phyloP scores from a whole-genome alignment of 2,113 vertebrate species.

The Gasterosteus nipponicus region DNA sequence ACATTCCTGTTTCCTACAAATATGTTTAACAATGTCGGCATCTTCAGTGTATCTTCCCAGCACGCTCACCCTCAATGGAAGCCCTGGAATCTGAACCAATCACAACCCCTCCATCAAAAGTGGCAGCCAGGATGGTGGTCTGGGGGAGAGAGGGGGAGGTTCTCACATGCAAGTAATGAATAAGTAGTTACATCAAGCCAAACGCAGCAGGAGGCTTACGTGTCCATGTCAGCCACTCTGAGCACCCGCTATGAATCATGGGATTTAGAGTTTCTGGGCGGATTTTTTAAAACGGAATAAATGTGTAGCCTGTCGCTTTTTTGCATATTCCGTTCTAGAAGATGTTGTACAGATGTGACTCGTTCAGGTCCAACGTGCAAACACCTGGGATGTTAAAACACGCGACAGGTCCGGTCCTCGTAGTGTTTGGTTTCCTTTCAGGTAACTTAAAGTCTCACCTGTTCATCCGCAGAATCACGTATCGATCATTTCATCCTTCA shows the following conservation, averaged over 20 bases:
- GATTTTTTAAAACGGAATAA: background rate
- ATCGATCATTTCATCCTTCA: background rate
- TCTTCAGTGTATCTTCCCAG: background rate
- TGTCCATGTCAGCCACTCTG: background rate
- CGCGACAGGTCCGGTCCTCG: background rate
- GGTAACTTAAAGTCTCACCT: slow-evolving; percentile 31
- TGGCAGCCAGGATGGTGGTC: slow-evolving; percentile 90
- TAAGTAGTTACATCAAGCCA: background rate
- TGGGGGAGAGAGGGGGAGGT: slow-evolving; percentile 45
- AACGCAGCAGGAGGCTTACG: background rate
- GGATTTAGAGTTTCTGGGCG: slow-evolving; percentile 42
- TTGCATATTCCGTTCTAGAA: background rate
- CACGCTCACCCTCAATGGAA: slow-evolving; percentile 85
- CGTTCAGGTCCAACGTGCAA: fast-evolving
- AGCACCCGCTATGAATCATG: slow-evolving; percentile 40
- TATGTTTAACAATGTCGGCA: background rate
- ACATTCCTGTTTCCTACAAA: background rate
- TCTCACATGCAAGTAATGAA: background rate
- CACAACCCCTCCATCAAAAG: slow-evolving; percentile 87
- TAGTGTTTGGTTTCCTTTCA: background rate
- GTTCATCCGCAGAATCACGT: background rate
- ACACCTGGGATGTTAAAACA: background rate
- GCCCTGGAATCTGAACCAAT: slow-evolving; percentile 89
- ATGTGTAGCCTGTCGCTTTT: background rate
- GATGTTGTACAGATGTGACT: background rate